Evolutionary conservation across 2,797 vertebrate species (phyloP).

Genomic region (Hirundo rustica): DNA sequence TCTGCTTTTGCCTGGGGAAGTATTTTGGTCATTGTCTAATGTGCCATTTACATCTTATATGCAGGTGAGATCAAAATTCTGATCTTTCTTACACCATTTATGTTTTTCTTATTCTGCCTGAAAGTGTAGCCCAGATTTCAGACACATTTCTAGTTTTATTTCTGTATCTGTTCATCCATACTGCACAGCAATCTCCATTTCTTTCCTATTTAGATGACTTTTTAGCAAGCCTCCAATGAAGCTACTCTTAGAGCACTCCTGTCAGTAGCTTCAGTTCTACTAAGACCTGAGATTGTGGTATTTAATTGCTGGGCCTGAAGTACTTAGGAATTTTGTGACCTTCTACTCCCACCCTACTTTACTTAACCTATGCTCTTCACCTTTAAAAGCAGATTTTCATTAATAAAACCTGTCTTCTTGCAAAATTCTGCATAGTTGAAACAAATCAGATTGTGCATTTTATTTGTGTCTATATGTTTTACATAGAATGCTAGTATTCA

Average conservation of each 20-base stretch:
- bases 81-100: not conserved
- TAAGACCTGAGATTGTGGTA: not conserved
- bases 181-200: not conserved
- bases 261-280: not conserved
- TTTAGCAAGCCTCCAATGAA: not conserved
- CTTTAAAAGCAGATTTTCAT: not conserved
- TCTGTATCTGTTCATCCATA: not conserved
- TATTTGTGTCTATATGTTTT: not conserved
- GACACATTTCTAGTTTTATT: not conserved
- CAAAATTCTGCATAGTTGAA: not conserved
- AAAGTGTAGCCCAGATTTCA: not conserved
- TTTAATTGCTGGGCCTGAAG: not conserved
- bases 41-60: not conserved
- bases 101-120: not conserved
- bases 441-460: not conserved
- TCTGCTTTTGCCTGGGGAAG: not conserved
- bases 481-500: rapidly evolving
- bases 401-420: not conserved
- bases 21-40: not conserved
- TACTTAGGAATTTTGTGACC: not conserved
- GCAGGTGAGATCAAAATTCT: not conserved
- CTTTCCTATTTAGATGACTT: not conserved
- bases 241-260: not conserved
- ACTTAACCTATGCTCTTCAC: not conserved
- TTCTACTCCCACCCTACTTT: not conserved